phyloP scores from a whole-genome alignment of 35 echinoderm and acorn worm species.

The Ptychodera flava region DNA sequence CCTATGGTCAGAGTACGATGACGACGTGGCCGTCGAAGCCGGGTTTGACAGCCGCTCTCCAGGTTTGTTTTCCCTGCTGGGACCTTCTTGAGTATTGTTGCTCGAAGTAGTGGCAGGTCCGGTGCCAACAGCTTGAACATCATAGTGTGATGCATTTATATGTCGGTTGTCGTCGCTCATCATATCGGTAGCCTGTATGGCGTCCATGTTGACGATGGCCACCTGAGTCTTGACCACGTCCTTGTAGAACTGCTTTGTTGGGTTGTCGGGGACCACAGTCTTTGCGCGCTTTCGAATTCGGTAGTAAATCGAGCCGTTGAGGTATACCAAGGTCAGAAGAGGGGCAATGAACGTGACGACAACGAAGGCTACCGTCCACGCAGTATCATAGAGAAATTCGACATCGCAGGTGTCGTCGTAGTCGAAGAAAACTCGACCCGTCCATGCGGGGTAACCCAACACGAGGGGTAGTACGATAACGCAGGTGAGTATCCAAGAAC shows the following conservation, averaged over 20 bases:
- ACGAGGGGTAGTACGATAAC: background rate
- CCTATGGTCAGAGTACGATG: background rate
- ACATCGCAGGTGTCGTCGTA: slow-evolving; percentile 28
- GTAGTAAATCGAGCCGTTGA: background rate
- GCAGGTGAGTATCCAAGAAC: slow-evolving; percentile 3
- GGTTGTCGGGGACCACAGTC: background rate
- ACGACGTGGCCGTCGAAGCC: background rate
- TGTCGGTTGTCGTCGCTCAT: too few relatives aligned
- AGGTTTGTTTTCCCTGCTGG: background rate
- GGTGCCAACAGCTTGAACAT: too few relatives aligned
- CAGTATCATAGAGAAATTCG: slow-evolving; percentile 14
- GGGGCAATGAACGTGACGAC: slow-evolving; percentile 25
- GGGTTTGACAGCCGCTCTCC: background rate
- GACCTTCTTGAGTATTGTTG: background rate
- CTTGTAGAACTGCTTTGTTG: background rate
- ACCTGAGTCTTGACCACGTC: background rate
- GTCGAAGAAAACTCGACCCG: slow-evolving; percentile 8
- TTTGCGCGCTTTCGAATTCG: background rate
- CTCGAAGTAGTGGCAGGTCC: background rate
- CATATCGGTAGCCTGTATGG: too few relatives aligned
- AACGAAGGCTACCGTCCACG: slow-evolving; percentile 5
- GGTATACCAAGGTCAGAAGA: background rate
- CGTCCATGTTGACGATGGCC: background rate
- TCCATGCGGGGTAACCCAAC: slow-evolving; percentile 16
- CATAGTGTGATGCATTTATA: too few relatives aligned